Percentiles rank a stretch among this genome's conserved stretches.
Conservation (phyloP, 2,888 invertebrate genomes). For the Glyphotaelius pellucidus region DNA sequence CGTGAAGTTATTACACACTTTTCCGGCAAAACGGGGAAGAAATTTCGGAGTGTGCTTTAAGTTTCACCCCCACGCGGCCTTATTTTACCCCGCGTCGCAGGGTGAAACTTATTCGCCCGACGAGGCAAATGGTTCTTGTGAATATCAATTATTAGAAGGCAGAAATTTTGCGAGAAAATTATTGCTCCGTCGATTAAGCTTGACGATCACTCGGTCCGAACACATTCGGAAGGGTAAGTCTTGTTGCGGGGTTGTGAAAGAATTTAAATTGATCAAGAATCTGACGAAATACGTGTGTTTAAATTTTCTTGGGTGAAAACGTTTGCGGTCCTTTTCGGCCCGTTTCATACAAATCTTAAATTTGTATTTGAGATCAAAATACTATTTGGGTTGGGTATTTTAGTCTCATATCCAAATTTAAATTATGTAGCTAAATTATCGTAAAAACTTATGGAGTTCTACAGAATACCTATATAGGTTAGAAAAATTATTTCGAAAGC, state of each 20-base stretch:
- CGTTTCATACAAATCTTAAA: no score
- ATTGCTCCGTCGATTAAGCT: slow-evolving; percentile 40
- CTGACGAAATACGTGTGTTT: not conserved
- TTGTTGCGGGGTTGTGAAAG: not conserved
- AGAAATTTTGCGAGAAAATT: slow-evolving; percentile 59
- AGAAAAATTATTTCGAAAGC: no score
- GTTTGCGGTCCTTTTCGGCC: no score
- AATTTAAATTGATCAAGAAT: not conserved
- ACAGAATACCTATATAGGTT: no score
- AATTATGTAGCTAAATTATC: no score
- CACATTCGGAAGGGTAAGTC: not conserved
- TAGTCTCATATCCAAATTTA: no score
- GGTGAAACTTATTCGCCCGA: slow-evolving; percentile 45
- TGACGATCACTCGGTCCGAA: slow-evolving; percentile 46
- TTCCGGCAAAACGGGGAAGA: slow-evolving; percentile 55
- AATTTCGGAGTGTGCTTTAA: slow-evolving; percentile 19
- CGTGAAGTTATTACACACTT: slow-evolving; percentile 65
- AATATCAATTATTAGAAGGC: slow-evolving; percentile 64
- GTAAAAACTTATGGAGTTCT: no score
- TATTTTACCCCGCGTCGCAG: not conserved
- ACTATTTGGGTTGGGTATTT: no score
- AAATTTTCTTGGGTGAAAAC: not conserved
- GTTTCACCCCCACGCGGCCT: slow-evolving; percentile 7
- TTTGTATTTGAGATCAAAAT: no score
- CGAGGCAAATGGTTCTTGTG: slow-evolving; percentile 63